Evolutionary conservation across 2,888 invertebrate genomes (phyloP).

Genomic region (Polymixis lichenea): DNA sequence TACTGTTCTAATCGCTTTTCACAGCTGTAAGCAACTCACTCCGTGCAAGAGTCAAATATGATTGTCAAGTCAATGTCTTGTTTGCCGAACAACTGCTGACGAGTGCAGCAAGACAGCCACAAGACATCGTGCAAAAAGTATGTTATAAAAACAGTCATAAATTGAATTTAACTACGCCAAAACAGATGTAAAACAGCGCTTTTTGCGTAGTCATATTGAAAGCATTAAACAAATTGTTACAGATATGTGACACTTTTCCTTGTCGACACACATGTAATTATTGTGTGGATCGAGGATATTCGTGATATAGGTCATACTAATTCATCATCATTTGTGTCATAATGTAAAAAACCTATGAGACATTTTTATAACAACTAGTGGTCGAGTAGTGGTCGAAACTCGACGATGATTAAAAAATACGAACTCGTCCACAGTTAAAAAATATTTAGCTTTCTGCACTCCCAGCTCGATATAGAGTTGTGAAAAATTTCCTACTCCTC

Average conservation of each 20-base stretch:
- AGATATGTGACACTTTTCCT: conserved; percentile 22
- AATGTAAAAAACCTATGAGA: conserved; percentile 5
- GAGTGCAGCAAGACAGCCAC: not conserved
- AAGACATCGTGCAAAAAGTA: not conserved
- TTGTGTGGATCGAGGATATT: conserved; percentile 19
- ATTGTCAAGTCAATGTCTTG: not conserved
- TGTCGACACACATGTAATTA: not conserved
- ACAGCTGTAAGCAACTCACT: not conserved
- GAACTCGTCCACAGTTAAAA: too few species aligned
- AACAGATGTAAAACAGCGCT: not conserved
- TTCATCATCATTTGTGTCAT: not conserved
- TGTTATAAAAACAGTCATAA: not conserved
- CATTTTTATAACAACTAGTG: not conserved
- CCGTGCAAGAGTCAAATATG: not conserved
- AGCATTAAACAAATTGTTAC: not conserved
- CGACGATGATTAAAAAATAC: too few species aligned
- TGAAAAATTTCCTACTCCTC: too few species aligned
- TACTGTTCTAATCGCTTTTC: not conserved
- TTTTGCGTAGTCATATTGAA: too few species aligned
- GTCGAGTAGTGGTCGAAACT: too few species aligned
- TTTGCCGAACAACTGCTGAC: not conserved
- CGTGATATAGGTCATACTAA: not conserved
- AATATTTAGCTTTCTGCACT: too few species aligned
- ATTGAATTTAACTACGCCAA: not conserved
- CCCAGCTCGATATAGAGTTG: too few species aligned